Evolutionary conservation across 2,113 vertebrate species (phyloP).

Genomic region (Hystrix cristata): DNA sequence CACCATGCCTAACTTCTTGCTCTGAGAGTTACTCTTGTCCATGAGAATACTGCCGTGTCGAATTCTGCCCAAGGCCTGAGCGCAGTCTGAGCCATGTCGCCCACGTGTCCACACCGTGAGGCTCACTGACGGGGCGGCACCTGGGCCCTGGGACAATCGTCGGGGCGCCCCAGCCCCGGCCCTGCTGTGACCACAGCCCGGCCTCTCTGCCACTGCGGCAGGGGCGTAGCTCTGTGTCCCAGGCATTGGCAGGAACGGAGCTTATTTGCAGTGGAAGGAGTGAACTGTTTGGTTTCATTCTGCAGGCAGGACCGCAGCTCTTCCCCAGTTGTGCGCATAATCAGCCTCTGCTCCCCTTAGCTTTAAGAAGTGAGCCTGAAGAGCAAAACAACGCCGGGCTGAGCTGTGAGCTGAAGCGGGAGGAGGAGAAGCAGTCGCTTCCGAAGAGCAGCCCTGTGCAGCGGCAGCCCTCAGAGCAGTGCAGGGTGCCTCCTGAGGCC

Average conservation of each 20-base stretch:
- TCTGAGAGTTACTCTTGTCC: neutral
- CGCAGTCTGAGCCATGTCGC: neutral
- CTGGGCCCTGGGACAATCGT: neutral
- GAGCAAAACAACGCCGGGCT: neutral
- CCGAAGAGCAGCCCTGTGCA: fast-evolving
- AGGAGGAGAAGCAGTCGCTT: neutral
- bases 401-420: neutral
- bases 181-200: neutral
- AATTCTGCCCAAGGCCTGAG: neutral
- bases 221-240: neutral
- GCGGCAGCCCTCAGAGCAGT: neutral
- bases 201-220: neutral
- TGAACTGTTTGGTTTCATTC: constrained; percentile 24
- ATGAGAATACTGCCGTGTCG: neutral
- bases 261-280: neutral
- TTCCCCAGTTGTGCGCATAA: neutral
- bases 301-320: neutral
- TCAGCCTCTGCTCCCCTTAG: neutral
- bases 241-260: neutral
- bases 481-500: neutral
- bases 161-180: neutral
- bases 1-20: too few species aligned
- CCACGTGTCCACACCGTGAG: too few species aligned
- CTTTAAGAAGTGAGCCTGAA: constrained; percentile 15
- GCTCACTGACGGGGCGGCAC: neutral